A percentile compares a stretch with the other conserved stretches of the same genome.
phyloP scores from a whole-genome alignment of 2,888 invertebrate species.

The Drosophila helvetica region DNA sequence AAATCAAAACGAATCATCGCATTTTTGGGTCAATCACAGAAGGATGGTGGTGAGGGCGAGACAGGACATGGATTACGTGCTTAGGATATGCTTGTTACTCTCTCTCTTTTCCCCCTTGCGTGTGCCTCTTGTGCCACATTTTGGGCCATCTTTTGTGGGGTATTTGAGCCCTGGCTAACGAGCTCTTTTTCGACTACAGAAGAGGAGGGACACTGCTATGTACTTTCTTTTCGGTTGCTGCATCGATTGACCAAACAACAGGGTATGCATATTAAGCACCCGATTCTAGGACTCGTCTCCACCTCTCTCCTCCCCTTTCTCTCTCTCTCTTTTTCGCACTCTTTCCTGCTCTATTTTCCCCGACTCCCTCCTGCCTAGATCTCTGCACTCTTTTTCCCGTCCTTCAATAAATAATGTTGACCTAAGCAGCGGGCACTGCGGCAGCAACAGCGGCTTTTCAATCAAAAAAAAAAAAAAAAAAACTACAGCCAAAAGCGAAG shows the following conservation, averaged over 20 bases:
- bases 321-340: neutral
- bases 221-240: conserved; percentile 50
- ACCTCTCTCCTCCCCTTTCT: neutral
- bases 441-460: conserved; percentile 71
- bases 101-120: conserved; percentile 7
- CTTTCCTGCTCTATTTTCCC: neutral
- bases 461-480: conserved; percentile 53
- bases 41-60: conserved; percentile 10
- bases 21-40: conserved; percentile 74
- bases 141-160: conserved; percentile 29
- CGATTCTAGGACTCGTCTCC: neutral
- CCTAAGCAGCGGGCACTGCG: conserved; percentile 38
- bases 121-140: conserved; percentile 36
- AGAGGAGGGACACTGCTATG: conserved; percentile 5
- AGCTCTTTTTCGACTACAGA: conserved; percentile 41
- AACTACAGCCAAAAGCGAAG: conserved; percentile 21
- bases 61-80: conserved; percentile 62
- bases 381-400: neutral
- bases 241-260: conserved; percentile 76
- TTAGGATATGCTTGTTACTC: conserved; percentile 41
- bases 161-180: conserved; percentile 53
- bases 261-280: conserved; percentile 73
- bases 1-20: conserved; percentile 75
- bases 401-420: conserved; percentile 70
- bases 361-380: neutral